Conservation (phyloP, 2,113 vertebrate species). For the Amblyopsis rosae region DNA sequence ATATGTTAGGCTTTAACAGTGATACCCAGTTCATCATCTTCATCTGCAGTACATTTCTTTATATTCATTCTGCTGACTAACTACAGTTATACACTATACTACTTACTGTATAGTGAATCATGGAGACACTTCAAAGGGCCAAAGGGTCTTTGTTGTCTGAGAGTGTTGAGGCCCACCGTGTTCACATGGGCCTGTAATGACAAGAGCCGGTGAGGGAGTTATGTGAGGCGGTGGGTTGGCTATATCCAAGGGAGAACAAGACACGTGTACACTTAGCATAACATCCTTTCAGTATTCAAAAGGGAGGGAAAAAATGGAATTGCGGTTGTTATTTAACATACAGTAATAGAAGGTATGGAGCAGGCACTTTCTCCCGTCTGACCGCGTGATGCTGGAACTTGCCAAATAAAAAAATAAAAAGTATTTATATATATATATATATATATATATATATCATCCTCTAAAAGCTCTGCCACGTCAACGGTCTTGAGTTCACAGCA, state of each 20-base stretch:
- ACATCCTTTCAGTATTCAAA: conserved; percentile 43
- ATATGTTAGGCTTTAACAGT: neutral
- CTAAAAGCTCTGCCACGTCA: conserved; percentile 36
- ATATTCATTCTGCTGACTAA: neutral
- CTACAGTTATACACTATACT: too few species aligned
- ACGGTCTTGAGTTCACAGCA: conserved; percentile 27
- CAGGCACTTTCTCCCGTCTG: conserved; percentile 48
- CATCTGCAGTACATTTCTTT: neutral
- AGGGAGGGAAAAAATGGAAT: conserved; percentile 27
- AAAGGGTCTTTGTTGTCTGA: conserved; percentile 34
- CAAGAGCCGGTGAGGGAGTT: conserved; percentile 28
- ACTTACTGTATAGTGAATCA: neutral
- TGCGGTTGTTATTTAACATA: conserved; percentile 58
- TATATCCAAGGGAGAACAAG: conserved; percentile 12
- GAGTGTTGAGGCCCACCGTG: neutral
- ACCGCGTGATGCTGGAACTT: conserved; percentile 29
- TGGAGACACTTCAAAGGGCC: conserved; percentile 1
- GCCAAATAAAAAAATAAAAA: conserved; percentile 51
- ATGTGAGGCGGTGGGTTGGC: conserved; percentile 3
- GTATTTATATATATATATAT: neutral
- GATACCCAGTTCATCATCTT: neutral
- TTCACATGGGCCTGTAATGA: conserved; percentile 1
- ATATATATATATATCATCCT: conserved; percentile 7
- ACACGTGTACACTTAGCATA: conserved; percentile 9
- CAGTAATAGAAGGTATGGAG: conserved; percentile 57